phyloP scores from a whole-genome alignment of 1,140 invertebrate genomes.

The Drosophila equinoxialis region DNA sequence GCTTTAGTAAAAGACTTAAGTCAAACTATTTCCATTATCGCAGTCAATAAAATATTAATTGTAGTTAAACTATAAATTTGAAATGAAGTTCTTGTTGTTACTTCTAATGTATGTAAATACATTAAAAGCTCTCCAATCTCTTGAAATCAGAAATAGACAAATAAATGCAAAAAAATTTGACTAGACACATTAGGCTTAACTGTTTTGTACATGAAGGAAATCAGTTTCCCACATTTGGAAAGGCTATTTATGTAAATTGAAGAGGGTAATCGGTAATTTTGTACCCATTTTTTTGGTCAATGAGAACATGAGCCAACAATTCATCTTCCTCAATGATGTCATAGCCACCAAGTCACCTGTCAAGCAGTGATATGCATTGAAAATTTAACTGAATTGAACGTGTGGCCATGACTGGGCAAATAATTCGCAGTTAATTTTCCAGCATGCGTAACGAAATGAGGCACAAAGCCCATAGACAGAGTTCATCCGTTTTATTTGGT shows the following conservation, averaged over 20 bases:
- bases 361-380: conserved; percentile 66
- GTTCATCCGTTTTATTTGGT: conserved; percentile 68
- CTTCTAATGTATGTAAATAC: too few species aligned
- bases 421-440: conserved; percentile 80
- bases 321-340: conserved; percentile 51
- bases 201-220: neutral
- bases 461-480: conserved; percentile 52
- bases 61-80: too few species aligned
- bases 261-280: conserved; percentile 30
- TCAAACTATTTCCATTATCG: too few species aligned
- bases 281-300: conserved; percentile 6
- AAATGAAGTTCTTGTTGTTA: too few species aligned
- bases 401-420: conserved; percentile 61
- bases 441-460: conserved; percentile 76
- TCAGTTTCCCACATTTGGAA: conserved; percentile 37
- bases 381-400: conserved; percentile 70
- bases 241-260: conserved; percentile 7
- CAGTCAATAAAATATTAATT: too few species aligned
- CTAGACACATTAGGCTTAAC: too few species aligned
- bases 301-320: conserved; percentile 35
- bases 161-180: too few species aligned
- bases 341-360: conserved; percentile 53
- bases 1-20: too few species aligned
- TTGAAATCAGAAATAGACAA: too few species aligned
- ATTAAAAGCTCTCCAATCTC: too few species aligned